Evolutionary conservation across 2,113 vertebrate species (phyloP).

Genomic region (Meleagris gallopavo): DNA sequence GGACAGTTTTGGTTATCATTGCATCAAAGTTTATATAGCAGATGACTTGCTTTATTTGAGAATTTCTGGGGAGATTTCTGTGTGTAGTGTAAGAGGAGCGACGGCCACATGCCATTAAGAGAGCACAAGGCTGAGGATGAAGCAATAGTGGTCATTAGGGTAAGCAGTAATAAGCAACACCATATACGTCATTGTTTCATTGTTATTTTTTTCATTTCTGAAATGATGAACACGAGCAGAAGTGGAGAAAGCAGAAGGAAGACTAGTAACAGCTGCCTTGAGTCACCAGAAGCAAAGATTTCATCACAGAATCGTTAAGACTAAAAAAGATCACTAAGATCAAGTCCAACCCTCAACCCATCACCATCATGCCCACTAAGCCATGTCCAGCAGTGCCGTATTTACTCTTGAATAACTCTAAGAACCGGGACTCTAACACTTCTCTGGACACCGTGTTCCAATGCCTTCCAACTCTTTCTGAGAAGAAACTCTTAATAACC

Average conservation of each 20-base stretch:
- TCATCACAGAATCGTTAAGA: no score
- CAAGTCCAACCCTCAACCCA: no score
- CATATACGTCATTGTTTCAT: neutral
- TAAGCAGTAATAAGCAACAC: neutral
- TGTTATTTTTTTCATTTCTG: neutral
- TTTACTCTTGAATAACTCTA: no score
- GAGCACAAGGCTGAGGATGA: neutral
- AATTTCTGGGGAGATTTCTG: neutral
- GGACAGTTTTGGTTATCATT: neutral
- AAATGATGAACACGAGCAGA: neutral
- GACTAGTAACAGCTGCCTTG: neutral
- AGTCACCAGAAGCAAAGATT: neutral
- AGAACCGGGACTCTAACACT: no score
- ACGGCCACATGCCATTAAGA: neutral
- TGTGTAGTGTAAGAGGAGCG: neutral
- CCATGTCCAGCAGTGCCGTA: no score
- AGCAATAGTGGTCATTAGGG: neutral
- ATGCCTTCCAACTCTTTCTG: no score
- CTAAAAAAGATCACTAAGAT: no score
- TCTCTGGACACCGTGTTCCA: no score
- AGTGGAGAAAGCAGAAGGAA: slow-evolving; percentile 39
- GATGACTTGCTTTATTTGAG: neutral
- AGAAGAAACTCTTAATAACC: no score
- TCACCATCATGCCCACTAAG: no score
- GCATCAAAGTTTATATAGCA: neutral